Base-by-base conservation (phyloP, 2,113 vertebrate species). In the Sigmodon hispidus region DNA sequence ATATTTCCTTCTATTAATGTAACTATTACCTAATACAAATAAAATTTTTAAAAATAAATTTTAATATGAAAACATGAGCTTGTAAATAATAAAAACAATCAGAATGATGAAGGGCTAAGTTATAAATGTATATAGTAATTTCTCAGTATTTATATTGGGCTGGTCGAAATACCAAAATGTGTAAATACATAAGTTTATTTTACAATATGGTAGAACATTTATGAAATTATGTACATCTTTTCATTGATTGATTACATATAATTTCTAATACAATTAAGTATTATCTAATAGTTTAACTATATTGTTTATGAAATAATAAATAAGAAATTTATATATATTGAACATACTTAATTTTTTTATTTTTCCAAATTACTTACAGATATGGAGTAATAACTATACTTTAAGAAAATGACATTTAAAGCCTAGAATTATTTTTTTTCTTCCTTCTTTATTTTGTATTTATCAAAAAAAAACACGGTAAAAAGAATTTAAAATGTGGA, bases 361-460 rank as follows among this genome's bases (percentile, higher is more conserved):
- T 8, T 80, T 55, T 52, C 50, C 55, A 57, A 31, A 57, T 57
- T 57, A 79, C 17, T 8, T 48, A 48, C 48, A 48, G 26, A 31
- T 76, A 12, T 43, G 29, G 13, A 50, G 13, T 40, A 34, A 10
- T 45, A 67, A 85, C 17, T 48, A 6, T 24, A 26, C 0, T 94
- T 75, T 57, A 89, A 90, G 75, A 87, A 93, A 91, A 89, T 59
- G 3, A 84, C 15, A 83, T 5, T 87, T n/a, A 55, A 79, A 29
- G 31, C 16, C 87, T 6, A 43, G 67, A 5, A 84, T 87, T 84
- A 73, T 7, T n/a, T 59, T 26, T 24, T n/a, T n/a, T n/a, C n/a
- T n/a, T n/a, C n/a, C n/a, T n/a, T n/a, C n/a, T n/a, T n/a, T n/a
- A n/a, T n/a, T n/a, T n/a, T n/a, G n/a, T n/a, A n/a, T n/a, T n/a